phyloP scores from a whole-genome alignment of 1,140 invertebrate genomes.

The Phortica variegata region DNA sequence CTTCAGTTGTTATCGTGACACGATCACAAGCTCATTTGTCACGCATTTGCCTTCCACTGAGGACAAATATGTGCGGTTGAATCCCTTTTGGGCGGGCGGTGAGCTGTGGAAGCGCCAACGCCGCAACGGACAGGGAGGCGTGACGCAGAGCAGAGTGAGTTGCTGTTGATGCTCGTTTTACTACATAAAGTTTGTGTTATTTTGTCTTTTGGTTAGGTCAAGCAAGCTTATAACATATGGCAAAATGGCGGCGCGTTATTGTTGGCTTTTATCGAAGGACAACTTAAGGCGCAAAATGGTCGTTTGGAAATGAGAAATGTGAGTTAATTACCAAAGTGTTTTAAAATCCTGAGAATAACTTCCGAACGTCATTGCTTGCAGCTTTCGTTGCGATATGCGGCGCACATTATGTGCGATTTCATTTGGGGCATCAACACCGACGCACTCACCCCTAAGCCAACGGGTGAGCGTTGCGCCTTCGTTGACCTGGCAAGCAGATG shows the following conservation, averaged over 20 bases:
- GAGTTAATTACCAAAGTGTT: conserved; percentile 5
- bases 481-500: conserved; percentile 14
- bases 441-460: conserved; percentile 21
- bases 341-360: neutral
- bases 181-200: too few species aligned
- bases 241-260: conserved; percentile 25
- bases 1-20: conserved; percentile 56
- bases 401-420: conserved; percentile 57
- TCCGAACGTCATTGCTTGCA: too few species aligned
- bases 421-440: conserved; percentile 58
- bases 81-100: conserved; percentile 58
- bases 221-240: conserved; percentile 32
- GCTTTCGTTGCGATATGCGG: conserved; percentile 54
- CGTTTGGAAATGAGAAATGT: conserved; percentile 40
- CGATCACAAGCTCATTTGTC: conserved; percentile 34
- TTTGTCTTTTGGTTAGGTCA: too few species aligned
- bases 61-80: conserved; percentile 54
- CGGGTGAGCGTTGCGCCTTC: too few species aligned
- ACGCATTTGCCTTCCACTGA: conserved; percentile 21
- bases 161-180: too few species aligned
- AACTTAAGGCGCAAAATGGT: conserved; percentile 4
- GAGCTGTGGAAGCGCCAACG: conserved; percentile 62
- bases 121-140: conserved; percentile 59
- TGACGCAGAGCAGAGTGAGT: conserved; percentile 58
- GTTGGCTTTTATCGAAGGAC: conserved; percentile 20